Evolutionary conservation across 2,113 vertebrate genomes (phyloP).

Genomic region (Neogobius melanostomus): DNA sequence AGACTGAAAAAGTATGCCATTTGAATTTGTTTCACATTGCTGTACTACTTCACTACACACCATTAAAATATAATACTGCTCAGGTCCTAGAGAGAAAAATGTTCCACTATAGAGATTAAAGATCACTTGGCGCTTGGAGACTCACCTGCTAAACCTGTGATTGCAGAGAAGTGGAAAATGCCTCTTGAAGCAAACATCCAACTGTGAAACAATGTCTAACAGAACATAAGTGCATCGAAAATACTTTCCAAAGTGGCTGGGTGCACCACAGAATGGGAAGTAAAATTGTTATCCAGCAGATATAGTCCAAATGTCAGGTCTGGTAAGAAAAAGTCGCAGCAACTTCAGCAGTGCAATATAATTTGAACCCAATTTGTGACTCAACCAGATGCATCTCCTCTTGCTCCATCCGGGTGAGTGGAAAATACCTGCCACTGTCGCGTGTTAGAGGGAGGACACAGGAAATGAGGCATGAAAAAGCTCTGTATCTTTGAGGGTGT

Average conservation of each 20-base stretch:
- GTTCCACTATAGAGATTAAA: conserved; percentile 18
- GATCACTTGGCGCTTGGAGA: conserved; percentile 9
- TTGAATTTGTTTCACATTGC: too few species aligned
- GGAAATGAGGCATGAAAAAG: conserved; percentile 66
- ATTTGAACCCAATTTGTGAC: conserved; percentile 64
- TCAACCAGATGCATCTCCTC: conserved; percentile 62
- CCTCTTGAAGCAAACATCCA: conserved; percentile 23
- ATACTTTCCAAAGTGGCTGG: conserved; percentile 53
- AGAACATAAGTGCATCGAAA: conserved; percentile 39
- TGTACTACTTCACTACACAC: not conserved
- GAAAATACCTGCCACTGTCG: conserved; percentile 64
- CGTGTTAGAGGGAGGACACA: conserved; percentile 42
- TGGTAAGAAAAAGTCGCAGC: conserved; percentile 58
- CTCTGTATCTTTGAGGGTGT: not conserved
- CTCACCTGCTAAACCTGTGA: conserved; percentile 1
- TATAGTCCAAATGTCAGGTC: conserved; percentile 64
- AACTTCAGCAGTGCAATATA: conserved; percentile 61
- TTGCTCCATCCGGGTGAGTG: conserved; percentile 58
- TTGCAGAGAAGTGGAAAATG: conserved; percentile 11
- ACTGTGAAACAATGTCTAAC: conserved; percentile 34
- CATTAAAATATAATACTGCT: not conserved
- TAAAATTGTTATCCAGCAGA: conserved; percentile 57
- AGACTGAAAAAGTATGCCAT: too few species aligned
- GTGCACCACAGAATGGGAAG: conserved; percentile 41
- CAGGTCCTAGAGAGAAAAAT: conserved; percentile 1